Evolutionary conservation across 2,888 invertebrate genomes (phyloP).

Genomic region (Coleophora deauratella): DNA sequence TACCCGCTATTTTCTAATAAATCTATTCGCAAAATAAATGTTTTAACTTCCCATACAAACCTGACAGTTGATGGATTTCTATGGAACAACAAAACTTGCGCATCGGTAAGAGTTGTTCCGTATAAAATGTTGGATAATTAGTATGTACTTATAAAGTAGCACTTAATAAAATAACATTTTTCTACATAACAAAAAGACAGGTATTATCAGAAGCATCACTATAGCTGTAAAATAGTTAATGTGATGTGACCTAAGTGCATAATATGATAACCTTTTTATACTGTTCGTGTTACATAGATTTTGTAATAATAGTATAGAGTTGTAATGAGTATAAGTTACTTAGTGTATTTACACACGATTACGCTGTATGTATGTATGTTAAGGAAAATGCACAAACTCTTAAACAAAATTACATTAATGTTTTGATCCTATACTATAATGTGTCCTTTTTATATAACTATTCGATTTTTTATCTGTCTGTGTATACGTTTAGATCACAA

Average conservation of each 20-base stretch:
- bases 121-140: too few species aligned
- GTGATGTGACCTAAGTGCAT: conserved; percentile 16
- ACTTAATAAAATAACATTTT: background rate
- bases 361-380: background rate
- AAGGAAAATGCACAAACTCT: conserved; percentile 53
- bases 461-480: conserved; percentile 36
- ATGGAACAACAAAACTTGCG: too few species aligned
- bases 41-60: too few species aligned
- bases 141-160: too few species aligned
- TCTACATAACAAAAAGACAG: background rate
- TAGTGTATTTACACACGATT: conserved; percentile 6
- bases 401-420: conserved; percentile 27
- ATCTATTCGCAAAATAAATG: too few species aligned
- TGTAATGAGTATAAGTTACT: conserved; percentile 14
- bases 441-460: conserved; percentile 38
- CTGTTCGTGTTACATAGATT: conserved; percentile 43
- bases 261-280: conserved; percentile 41
- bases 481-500: conserved; percentile 40
- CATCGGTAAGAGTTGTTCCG: too few species aligned
- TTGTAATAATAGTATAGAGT: conserved; percentile 39
- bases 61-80: too few species aligned
- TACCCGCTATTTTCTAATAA: too few species aligned
- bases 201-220: background rate
- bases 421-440: conserved; percentile 39
- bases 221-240: background rate